phyloP scores from a whole-genome alignment of 2,113 vertebrate species.

The Urocolius indicus region DNA sequence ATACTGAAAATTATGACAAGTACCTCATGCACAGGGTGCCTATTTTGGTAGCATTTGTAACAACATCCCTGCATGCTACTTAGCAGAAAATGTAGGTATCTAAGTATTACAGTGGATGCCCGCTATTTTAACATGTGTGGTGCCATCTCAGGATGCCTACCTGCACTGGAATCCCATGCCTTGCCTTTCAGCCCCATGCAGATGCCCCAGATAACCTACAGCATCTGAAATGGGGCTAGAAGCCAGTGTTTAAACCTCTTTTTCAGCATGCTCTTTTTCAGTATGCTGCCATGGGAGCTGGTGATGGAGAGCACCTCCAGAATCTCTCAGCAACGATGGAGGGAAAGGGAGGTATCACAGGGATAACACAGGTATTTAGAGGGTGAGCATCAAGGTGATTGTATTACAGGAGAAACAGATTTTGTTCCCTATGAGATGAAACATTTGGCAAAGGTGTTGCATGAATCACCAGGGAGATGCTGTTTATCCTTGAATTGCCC shows the following conservation, averaged over 20 bases:
- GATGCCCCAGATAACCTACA: neutral
- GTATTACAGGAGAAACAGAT: neutral
- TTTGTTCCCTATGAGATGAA: neutral
- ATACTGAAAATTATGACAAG: neutral
- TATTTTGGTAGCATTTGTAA: neutral
- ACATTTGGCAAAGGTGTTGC: neutral
- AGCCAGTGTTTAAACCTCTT: neutral
- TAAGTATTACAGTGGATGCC: neutral
- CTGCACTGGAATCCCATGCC: neutral
- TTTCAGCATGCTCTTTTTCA: neutral
- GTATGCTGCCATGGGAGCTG: neutral
- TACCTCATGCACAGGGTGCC: neutral
- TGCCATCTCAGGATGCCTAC: neutral
- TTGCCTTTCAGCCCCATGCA: neutral
- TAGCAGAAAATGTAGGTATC: neutral
- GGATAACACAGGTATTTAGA: neutral
- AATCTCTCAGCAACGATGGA: accelerated
- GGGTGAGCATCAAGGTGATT: neutral
- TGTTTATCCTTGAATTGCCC: neutral
- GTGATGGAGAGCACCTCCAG: neutral
- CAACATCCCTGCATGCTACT: neutral
- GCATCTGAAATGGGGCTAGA: neutral
- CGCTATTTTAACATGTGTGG: neutral
- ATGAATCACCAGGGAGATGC: neutral
- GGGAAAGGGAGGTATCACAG: neutral